Evolutionary conservation across 1,140 invertebrate species (phyloP), one percentile per base, ranked within the genome.

Genomic region (Drosophila orosa): DNA sequence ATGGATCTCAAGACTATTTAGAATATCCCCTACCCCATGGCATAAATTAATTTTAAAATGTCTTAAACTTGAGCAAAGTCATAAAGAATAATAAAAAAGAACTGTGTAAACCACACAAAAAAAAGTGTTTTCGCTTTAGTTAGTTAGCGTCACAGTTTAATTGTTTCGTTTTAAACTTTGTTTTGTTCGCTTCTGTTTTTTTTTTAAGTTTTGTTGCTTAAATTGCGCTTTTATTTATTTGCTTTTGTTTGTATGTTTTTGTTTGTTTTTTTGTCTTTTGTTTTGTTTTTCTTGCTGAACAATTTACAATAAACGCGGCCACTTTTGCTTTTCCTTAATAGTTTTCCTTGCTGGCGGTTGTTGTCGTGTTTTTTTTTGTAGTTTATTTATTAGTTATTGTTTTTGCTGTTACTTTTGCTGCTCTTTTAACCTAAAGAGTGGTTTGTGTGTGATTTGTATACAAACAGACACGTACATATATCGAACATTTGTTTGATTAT

Each of bases 281-380:
- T 52, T 62, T 63, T 63, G 48, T 73, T 74, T 82, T 68, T 45
- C 31, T 44, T 57, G 71, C 74, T 50, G 31, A 79, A 83, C 80
- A 83, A 83, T 83, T 79, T 83, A 83, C 80, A 83, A 79, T 83
- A 66, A 81, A 68, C 79, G 62, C 50, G 59, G 74, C 56, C 52
- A 56, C 33, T 68, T 71, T 54, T 62, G 44, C 22, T 65, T 55
- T 25, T 40, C 35, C 71, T 57, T 63, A 25, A 35, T 60, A 67
- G 74, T 78, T 56, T 44, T 55, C 10, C 50, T 71, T 45, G 55
- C 52, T 67, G 40, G 59, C 60, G 59, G 42, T 40, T 62, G 48
- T 24, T 24, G 33, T 54, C 15, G 13, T 45, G 1, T 45, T 27
- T 29, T 50, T 15, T 33, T 33, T 12, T 33, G 19, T 66, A 39